Evolutionary conservation across 2,113 vertebrate genomes (phyloP).

Genomic region (Dendropsophus ebraccatus): DNA sequence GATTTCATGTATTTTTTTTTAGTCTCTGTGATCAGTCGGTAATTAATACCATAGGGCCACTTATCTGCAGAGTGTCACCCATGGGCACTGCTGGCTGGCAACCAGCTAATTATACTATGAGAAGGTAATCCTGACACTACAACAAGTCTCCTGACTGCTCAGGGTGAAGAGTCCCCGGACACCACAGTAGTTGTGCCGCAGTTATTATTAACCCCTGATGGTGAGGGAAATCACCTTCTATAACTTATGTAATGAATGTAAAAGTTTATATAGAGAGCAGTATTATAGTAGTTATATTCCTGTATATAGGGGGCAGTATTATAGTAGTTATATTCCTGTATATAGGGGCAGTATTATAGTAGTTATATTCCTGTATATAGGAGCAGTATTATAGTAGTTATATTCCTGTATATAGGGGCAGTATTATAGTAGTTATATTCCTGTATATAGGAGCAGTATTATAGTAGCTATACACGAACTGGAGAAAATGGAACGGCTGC

Average conservation of each 20-base stretch:
- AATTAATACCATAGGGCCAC: constrained; percentile 56
- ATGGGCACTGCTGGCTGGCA: constrained; percentile 49
- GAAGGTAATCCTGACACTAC: constrained; percentile 46
- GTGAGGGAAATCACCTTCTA: background rate
- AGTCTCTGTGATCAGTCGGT: background rate
- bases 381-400: no score
- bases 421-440: no score
- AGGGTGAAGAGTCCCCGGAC: background rate
- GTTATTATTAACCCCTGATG: background rate
- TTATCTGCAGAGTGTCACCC: constrained; percentile 44
- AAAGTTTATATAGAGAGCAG: background rate
- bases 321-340: no score
- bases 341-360: no score
- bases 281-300: background rate
- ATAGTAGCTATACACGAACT: no score
- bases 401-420: no score
- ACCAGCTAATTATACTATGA: constrained; percentile 44
- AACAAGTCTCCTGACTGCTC: constrained; percentile 35
- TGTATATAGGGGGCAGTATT: no score
- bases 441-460: no score
- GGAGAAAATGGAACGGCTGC: no score
- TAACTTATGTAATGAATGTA: background rate
- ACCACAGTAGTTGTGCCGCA: background rate
- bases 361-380: no score
- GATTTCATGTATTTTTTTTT: constrained; percentile 2